Percentiles rank a stretch among this genome's conserved stretches.
Evolutionary conservation across 2,113 vertebrate genomes (phyloP).

Genomic region (Uria aalge): DNA sequence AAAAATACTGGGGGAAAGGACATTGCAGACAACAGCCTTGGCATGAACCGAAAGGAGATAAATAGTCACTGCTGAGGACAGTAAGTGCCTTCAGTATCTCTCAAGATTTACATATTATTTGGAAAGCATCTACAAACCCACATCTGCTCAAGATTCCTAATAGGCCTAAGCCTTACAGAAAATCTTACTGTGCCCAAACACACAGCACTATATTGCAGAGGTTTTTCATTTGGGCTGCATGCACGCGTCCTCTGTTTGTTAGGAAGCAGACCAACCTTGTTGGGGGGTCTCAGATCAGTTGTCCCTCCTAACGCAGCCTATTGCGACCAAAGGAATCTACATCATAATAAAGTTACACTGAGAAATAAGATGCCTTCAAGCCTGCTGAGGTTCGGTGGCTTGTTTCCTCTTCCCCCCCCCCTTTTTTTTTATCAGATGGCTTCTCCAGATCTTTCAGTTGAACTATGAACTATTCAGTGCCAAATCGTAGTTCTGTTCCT

Average conservation of each 20-base stretch:
- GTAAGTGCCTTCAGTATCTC: neutral
- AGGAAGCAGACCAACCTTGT: neutral
- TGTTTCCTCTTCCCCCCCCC: neutral
- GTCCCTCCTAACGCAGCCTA: neutral
- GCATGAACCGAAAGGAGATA: neutral
- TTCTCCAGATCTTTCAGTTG: neutral
- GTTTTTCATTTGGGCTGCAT: neutral
- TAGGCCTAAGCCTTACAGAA: neutral
- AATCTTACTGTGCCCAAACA: neutral
- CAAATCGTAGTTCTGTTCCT: neutral
- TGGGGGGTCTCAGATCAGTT: neutral
- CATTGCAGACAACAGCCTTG: neutral
- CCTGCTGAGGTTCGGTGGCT: neutral
- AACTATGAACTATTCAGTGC: neutral
- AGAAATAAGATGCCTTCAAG: neutral
- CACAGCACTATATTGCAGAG: neutral
- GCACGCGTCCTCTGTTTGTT: neutral
- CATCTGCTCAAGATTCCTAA: neutral
- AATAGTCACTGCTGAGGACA: neutral
- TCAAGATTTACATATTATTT: neutral
- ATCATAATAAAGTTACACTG: neutral
- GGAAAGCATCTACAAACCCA: neutral
- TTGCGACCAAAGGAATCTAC: neutral
- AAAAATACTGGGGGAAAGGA: neutral
- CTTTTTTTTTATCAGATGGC: neutral